Base-by-base conservation (phyloP, 2,797 vertebrate genomes). In the Momotus momota region DNA sequence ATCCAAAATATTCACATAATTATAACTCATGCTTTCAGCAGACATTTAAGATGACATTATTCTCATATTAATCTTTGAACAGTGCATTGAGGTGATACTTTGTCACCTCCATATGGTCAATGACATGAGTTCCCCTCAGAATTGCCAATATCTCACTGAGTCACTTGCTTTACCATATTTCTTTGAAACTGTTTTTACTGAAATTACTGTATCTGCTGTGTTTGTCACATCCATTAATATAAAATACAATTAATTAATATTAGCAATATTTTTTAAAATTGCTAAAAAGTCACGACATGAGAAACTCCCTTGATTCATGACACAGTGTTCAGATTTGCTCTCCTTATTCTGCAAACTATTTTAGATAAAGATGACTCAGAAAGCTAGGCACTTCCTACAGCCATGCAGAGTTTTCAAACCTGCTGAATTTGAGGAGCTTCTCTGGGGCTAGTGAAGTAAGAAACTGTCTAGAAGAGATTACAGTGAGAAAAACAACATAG, bases 201-300 rank as follows among this genome's bases (percentile, higher is more conserved):
- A 91, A 94, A 95, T 97, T 85, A 74, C 83, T 95, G 3, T 86
- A 81, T 92, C 90, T 91, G 61, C 83, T 57, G 31, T 86, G 81
- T 88, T 92, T 97, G 96, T 93, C 94, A 94, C 75, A 94, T 90
- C 86, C 74, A 93, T 94, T 96, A 94, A 95, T 95, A 94, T 92
- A 78, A 95, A 93, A 90, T n/a, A 94, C 81, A 96, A 92, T 89
- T 52, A 89, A 96, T 95, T 96, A 62, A 69, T 96, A 96, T 94
- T 95, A 95, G 84, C 81, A 89, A 74, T 92, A 93, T 88, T 85
- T 94, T 93, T 83, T 0, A 1, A 81, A 95, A 95, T 82, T 81
- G 41, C 46, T 78, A 73, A 85, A 43, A 79, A 72, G 57, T 85
- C 43, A 71, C 64, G 54, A 88, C 13, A 1, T 60, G 54, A 90